phyloP scores from a whole-genome alignment of 2,797 vertebrate species.

The Chelmon rostratus region DNA sequence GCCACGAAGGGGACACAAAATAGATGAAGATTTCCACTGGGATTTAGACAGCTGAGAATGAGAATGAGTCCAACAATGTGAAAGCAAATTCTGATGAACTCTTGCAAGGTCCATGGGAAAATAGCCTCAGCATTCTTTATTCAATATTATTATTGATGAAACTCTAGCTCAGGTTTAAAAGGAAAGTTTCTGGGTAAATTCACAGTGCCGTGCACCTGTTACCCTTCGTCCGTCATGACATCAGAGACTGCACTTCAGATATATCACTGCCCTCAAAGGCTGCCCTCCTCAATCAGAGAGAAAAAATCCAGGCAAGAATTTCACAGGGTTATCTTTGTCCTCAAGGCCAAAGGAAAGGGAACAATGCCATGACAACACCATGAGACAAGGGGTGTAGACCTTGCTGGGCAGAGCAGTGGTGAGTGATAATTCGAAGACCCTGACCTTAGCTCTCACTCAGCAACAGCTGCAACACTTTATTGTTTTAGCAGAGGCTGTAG shows the following conservation, averaged over 20 bases:
- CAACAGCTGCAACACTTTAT: slow-evolving; percentile 66
- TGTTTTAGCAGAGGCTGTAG: slow-evolving; percentile 33
- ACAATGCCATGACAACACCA: slow-evolving; percentile 71
- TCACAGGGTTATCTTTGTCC: slow-evolving; percentile 86
- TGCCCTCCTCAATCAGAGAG: slow-evolving; percentile 66
- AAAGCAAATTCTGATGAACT: slow-evolving; percentile 19
- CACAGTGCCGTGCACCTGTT: slow-evolving; percentile 63
- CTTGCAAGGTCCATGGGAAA: neutral
- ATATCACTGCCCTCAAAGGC: slow-evolving; percentile 25
- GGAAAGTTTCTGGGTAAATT: neutral
- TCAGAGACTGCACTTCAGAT: slow-evolving; percentile 29
- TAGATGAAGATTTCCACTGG: slow-evolving; percentile 18
- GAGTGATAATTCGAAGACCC: slow-evolving; percentile 59
- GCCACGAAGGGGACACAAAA: slow-evolving; percentile 21
- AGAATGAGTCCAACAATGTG: slow-evolving; percentile 29
- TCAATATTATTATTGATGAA: neutral
- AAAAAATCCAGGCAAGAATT: slow-evolving; percentile 79
- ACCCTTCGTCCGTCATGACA: slow-evolving; percentile 39
- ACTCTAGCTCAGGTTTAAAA: neutral
- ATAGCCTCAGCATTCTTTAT: neutral
- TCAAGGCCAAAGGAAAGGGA: slow-evolving; percentile 78
- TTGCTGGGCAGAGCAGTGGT: slow-evolving; percentile 38
- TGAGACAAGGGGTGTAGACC: slow-evolving; percentile 57
- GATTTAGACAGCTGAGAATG: slow-evolving; percentile 52
- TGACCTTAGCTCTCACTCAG: slow-evolving; percentile 55